A percentile compares a stretch with the other conserved stretches of the same genome.
Evolutionary conservation across 2,888 invertebrate species (phyloP).

Genomic region (Xestoiulus laeticollis): DNA sequence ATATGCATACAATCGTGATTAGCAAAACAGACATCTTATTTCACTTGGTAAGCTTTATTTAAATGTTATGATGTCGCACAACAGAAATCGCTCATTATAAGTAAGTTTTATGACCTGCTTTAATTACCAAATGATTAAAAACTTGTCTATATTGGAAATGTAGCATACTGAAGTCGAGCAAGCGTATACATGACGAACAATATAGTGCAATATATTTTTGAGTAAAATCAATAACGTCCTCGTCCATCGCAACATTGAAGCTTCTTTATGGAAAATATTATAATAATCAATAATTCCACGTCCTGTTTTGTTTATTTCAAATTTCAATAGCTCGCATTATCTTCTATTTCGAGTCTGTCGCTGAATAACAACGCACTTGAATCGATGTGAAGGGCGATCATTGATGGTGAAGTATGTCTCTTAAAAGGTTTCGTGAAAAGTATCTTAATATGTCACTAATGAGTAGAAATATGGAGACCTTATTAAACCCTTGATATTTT

Average conservation of each 20-base stretch:
- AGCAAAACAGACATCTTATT: too few relatives aligned
- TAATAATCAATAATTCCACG: constrained; percentile 5
- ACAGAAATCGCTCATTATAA: too few relatives aligned
- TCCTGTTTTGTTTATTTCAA: constrained; percentile 23
- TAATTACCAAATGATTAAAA: background rate
- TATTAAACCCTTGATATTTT: background rate
- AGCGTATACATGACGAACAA: too few relatives aligned
- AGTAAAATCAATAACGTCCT: constrained; percentile 3
- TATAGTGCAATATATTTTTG: background rate
- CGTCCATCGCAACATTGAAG: background rate
- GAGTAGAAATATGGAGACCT: background rate
- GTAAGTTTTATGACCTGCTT: too few relatives aligned
- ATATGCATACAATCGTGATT: too few relatives aligned
- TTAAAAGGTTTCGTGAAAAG: background rate
- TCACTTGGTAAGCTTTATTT: too few relatives aligned
- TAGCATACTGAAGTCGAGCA: background rate
- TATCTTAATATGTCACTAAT: constrained; percentile 21
- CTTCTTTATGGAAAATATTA: background rate
- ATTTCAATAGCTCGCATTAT: background rate
- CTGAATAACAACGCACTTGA: background rate
- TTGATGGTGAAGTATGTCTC: background rate
- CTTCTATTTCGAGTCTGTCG: background rate
- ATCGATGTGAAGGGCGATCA: constrained; percentile 1
- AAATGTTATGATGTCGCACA: too few relatives aligned
- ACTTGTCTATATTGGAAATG: background rate